Conservation (phyloP, 2,797 vertebrate genomes). For the Nyctalus aviator region DNA sequence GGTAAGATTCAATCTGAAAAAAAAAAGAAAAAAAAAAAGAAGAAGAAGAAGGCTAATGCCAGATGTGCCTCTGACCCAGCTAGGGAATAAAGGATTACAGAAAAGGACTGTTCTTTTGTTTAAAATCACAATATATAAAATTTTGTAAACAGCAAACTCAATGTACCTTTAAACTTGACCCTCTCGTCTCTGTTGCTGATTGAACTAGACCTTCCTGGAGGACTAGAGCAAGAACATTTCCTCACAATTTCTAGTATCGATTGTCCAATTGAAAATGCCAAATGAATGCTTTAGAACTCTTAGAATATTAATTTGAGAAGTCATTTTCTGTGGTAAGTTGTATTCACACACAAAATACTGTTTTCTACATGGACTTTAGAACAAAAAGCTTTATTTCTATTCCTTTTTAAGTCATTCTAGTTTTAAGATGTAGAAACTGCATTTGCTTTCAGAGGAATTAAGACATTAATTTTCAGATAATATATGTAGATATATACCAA, state of each 20-base stretch:
- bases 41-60: too few relatives aligned
- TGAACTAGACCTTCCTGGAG: neutral
- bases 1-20: neutral
- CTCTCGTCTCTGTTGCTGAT: neutral
- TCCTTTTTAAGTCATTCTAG: neutral
- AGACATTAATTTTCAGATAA: slow-evolving; percentile 29
- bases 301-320: neutral
- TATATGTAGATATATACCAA: neutral
- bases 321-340: neutral
- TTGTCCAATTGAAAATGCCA: neutral
- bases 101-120: neutral
- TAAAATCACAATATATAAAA: neutral
- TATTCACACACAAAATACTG: neutral
- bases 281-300: slow-evolving; percentile 29
- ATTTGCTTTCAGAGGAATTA: slow-evolving; percentile 1
- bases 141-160: too few relatives aligned
- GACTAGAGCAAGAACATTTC: neutral
- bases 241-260: neutral
- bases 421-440: neutral
- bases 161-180: too few relatives aligned
- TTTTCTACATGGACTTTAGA: neutral
- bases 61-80: neutral
- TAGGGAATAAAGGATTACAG: too few relatives aligned
- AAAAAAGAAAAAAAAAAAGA: neutral
- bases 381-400: neutral